A percentile compares a stretch with the other conserved stretches of the same genome.
Conservation (phyloP, 2,888 invertebrate genomes). For the Criorhina ranunculi region DNA sequence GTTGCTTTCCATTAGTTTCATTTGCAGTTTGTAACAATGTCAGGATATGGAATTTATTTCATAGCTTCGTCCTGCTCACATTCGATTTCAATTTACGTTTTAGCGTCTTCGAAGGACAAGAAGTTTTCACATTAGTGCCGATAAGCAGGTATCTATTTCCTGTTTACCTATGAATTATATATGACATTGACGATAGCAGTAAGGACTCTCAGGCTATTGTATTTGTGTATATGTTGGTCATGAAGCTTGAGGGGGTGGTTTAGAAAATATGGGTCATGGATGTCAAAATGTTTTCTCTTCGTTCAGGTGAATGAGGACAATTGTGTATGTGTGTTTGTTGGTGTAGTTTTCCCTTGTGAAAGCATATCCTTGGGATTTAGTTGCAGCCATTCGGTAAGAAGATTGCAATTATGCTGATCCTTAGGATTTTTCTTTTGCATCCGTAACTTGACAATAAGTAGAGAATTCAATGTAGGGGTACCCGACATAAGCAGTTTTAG, state of each 20-base stretch:
- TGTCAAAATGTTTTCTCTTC: constrained; percentile 19
- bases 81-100: constrained; percentile 76
- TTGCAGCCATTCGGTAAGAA: constrained; percentile 67
- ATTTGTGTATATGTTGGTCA: constrained; percentile 21
- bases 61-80: constrained; percentile 32
- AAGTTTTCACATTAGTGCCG: constrained; percentile 76
- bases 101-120: constrained; percentile 65
- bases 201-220: constrained; percentile 47
- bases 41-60: constrained; percentile 52
- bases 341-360: constrained; percentile 18
- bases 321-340: constrained; percentile 36
- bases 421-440: constrained; percentile 45
- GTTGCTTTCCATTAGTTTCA: constrained; percentile 66
- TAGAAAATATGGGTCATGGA: constrained; percentile 59
- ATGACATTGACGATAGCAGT: constrained; percentile 68
- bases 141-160: constrained; percentile 76
- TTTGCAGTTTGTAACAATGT: constrained; percentile 55
- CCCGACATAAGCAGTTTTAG: constrained; percentile 43
- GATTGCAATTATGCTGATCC: constrained; percentile 75
- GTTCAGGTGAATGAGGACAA: constrained; percentile 60
- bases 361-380: constrained; percentile 59
- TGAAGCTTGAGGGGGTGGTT: background rate
- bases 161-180: constrained; percentile 76
- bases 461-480: constrained; percentile 14
- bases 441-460: constrained; percentile 45